Conservation (phyloP, 2,113 vertebrate genomes). For the Chunga burmeisteri region DNA sequence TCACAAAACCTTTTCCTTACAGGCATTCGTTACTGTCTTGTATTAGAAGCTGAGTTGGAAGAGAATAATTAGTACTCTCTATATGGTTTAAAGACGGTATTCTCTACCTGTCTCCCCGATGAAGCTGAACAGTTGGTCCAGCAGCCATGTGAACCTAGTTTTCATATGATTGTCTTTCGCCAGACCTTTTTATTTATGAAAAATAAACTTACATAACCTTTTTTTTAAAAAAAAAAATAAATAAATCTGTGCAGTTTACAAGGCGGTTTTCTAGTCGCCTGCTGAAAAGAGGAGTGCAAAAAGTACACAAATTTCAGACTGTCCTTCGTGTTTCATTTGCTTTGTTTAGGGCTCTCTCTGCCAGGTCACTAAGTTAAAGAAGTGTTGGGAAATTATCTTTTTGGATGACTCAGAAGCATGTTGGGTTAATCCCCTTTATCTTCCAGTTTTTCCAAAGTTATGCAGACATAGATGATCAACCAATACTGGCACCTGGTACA, state of each 20-base stretch:
- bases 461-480: neutral
- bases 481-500: neutral
- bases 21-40: neutral
- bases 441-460: neutral
- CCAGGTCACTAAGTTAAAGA: neutral
- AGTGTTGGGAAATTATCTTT: neutral
- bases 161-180: neutral
- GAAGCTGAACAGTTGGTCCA: neutral
- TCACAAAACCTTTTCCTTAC: neutral
- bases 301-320: neutral
- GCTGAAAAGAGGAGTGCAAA: neutral
- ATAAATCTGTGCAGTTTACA: neutral
- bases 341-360: neutral
- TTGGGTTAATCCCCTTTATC: neutral
- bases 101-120: neutral
- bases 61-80: neutral
- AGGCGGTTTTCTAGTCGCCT: neutral
- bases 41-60: neutral
- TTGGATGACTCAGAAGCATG: neutral
- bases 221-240: neutral
- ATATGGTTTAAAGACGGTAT: neutral
- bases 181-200: neutral
- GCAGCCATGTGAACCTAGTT: neutral
- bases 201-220: neutral
- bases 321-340: neutral